Percentiles rank a stretch among this genome's conserved stretches.
These are phyloP conservation scores for Epinotia nisella DNA, from an alignment of 2,888 invertebrate genomes.

Conservation along the genomic window DNA sequence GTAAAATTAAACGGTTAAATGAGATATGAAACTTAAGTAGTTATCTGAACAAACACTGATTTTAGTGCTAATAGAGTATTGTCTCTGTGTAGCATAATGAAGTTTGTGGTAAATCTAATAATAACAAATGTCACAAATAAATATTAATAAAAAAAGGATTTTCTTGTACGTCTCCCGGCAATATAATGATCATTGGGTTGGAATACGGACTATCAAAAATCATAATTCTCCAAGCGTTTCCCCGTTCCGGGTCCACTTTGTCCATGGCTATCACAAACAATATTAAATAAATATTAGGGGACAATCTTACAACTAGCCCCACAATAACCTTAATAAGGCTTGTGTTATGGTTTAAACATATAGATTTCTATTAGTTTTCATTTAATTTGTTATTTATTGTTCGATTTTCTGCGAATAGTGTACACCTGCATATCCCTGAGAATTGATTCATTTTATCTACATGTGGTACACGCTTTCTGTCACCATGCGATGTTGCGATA, in stretches of 20 bases:
- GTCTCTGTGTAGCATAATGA: not conserved
- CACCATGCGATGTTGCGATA: not conserved
- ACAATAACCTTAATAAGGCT: too few species aligned
- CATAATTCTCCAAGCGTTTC: too few species aligned
- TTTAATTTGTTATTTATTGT: not conserved
- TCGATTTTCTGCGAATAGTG: not conserved
- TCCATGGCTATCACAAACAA: too few species aligned
- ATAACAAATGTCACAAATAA: not conserved
- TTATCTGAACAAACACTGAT: not conserved
- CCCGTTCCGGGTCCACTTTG: too few species aligned
- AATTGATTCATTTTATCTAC: not conserved
- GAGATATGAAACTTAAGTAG: constrained; percentile 8
- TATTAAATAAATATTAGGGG: too few species aligned
- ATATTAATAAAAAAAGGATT: not conserved
- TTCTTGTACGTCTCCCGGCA: not conserved
- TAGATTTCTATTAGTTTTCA: not conserved
- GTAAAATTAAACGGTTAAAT: constrained; percentile 19
- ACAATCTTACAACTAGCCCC: too few species aligned
- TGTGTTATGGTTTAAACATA: too few species aligned
- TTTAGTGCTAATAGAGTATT: constrained; percentile 12
- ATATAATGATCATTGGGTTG: not conserved
- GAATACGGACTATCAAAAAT: not conserved
- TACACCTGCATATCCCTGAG: not conserved
- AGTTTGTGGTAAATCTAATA: not conserved
- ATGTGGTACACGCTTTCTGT: not conserved